Evolutionary conservation across 2,797 vertebrate genomes (phyloP), one percentile per base, ranked within the genome.

Genomic region (Thunnus albacares): DNA sequence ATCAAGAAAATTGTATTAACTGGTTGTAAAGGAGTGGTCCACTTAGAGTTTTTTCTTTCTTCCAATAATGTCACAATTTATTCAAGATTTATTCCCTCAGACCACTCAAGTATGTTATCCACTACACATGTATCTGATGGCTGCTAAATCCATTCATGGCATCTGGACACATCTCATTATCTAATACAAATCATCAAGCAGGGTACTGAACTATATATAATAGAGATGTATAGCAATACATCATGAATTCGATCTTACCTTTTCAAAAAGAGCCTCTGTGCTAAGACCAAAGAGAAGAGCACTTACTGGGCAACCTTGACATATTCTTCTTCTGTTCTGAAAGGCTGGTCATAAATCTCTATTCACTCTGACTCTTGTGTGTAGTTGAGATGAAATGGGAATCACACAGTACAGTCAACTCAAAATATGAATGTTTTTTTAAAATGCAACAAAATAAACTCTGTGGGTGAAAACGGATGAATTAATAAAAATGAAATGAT

Each of bases 91-190:
- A 61, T 62, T 53, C 22, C 57, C n/a, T 38, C 35, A 38, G 35
- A 35, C 35, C 35, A 38, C 35, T 38, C 35, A 38, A 10, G 35
- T 38, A 38, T 38, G 35, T 38, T 6, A 2, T 38, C 35, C 9
- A 38, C 35, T 38, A 38, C 8, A 9, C 8, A 38, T 38, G 35
- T 38, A 9, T 65, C 5, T 20, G 7, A n/a, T 45, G 17, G 45
- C 30, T 15, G 22, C 11, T 26, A 51, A 41, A 47, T 9, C 61
- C 14, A 12, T 41, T 53, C 17, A 38, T 38, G 51, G 17, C 26
- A 55, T 56, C 66, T 28, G 24, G 53, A 38, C 28, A 45, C 20
- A 12, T 73, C 38, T 14, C 13, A 73, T 63, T 56, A 33, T 62
- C 35, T 52, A 3, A 18, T 28, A 28, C 35, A 43, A 17, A 22